Conservation (phyloP, 2,113 vertebrate species). For the Aythya baeri region DNA sequence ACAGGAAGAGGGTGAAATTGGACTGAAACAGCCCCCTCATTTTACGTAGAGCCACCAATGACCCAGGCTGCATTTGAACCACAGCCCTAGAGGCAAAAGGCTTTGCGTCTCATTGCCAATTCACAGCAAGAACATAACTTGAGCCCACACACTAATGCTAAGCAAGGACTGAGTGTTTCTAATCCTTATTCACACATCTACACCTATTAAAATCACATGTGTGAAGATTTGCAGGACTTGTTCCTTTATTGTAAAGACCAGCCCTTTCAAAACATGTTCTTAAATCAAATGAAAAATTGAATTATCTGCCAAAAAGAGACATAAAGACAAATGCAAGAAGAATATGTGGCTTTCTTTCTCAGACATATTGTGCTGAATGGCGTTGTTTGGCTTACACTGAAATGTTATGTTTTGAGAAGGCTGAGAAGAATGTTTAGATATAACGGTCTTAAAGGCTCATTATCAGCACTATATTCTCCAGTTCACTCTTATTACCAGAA, state of each 20-base stretch:
- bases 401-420: background rate
- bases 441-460: slow-evolving; percentile 25
- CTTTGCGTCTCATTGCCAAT: slow-evolving; percentile 61
- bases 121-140: slow-evolving; percentile 57
- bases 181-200: slow-evolving; percentile 50
- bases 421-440: slow-evolving; percentile 21
- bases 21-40: slow-evolving; percentile 49
- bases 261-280: background rate
- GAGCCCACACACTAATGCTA: slow-evolving; percentile 37
- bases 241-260: background rate
- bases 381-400: background rate
- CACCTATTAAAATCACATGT: slow-evolving; percentile 53
- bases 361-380: background rate
- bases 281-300: background rate
- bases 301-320: background rate
- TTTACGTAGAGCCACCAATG: slow-evolving; percentile 42
- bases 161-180: slow-evolving; percentile 41
- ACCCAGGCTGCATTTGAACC: slow-evolving; percentile 63
- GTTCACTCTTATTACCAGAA: slow-evolving; percentile 12
- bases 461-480: background rate
- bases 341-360: slow-evolving; percentile 21
- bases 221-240: slow-evolving; percentile 33
- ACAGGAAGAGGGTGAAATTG: slow-evolving; percentile 51
- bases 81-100: slow-evolving; percentile 44
- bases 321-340: background rate